phyloP scores from a whole-genome alignment of 2,888 invertebrate genomes.

The Neoaliturus tenellus region DNA sequence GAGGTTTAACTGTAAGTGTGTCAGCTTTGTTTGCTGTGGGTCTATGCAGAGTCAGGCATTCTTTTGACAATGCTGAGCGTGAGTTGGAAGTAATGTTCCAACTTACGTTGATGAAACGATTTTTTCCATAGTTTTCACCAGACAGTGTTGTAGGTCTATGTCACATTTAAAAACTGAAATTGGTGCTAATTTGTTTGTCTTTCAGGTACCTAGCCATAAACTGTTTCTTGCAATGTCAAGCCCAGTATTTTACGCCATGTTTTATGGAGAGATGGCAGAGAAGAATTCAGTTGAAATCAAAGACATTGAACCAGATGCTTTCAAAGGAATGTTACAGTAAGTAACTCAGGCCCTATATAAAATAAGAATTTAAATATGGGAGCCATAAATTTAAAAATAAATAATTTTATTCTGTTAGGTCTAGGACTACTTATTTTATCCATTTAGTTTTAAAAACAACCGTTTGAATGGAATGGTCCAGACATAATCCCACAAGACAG shows the following conservation, averaged over 20 bases:
- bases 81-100: not conserved
- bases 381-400: too few relatives aligned
- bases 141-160: not conserved
- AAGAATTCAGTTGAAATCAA: slow-evolving; percentile 85
- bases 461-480: too few relatives aligned
- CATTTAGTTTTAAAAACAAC: too few relatives aligned
- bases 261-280: slow-evolving; percentile 89
- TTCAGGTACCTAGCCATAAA: slow-evolving; percentile 85
- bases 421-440: too few relatives aligned
- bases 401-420: too few relatives aligned
- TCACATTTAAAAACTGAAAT: not conserved
- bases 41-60: too few relatives aligned
- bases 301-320: slow-evolving; percentile 91
- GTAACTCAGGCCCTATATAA: too few relatives aligned
- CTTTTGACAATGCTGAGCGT: too few relatives aligned
- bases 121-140: not conserved
- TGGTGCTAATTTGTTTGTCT: slow-evolving; percentile 68
- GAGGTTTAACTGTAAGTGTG: too few relatives aligned
- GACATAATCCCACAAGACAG: too few relatives aligned
- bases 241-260: slow-evolving; percentile 93
- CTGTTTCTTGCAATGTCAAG: slow-evolving; percentile 90
- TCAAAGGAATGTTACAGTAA: slow-evolving; percentile 86
- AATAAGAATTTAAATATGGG: too few relatives aligned
- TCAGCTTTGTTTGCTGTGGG: too few relatives aligned
- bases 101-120: not conserved